Percentiles rank a stretch among this genome's conserved stretches.
These are phyloP conservation scores for Chroicocephalus ridibundus DNA, from an alignment of 2,113 vertebrate species.

Conservation along the genomic window DNA sequence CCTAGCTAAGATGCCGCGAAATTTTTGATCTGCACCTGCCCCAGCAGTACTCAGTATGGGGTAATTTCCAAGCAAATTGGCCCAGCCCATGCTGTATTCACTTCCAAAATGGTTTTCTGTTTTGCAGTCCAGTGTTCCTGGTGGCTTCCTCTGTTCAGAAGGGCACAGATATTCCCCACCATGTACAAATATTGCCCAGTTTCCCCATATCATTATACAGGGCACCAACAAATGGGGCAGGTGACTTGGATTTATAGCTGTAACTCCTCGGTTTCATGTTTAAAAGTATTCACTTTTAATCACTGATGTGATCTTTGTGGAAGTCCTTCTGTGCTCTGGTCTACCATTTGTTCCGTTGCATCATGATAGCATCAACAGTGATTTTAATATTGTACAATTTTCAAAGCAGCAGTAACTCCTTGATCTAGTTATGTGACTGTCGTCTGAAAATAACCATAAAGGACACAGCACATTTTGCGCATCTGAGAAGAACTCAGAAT, in stretches of 20 bases:
- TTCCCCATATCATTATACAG: neutral
- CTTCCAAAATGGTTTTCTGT: neutral
- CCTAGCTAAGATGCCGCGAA: too few species aligned
- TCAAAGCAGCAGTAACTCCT: neutral
- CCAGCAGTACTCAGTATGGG: neutral
- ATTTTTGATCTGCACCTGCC: neutral
- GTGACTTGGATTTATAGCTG: neutral
- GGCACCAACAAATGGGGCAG: neutral
- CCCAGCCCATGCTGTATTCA: neutral
- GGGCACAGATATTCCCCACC: accelerated
- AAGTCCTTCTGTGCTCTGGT: neutral
- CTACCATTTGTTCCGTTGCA: neutral
- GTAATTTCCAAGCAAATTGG: neutral
- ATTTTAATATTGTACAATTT: neutral
- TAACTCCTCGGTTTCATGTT: neutral
- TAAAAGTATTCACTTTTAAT: neutral
- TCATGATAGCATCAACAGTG: neutral
- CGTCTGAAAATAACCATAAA: neutral
- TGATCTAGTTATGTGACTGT: neutral
- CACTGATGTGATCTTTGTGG: neutral
- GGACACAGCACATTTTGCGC: neutral
- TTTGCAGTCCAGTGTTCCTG: neutral
- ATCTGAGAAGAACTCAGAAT: constrained; percentile 26
- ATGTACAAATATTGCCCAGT: neutral
- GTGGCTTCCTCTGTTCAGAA: neutral